Evolutionary conservation across 2,888 invertebrate species (phyloP), one percentile per base, ranked within the genome.

Genomic region (Cybosia mesomella): DNA sequence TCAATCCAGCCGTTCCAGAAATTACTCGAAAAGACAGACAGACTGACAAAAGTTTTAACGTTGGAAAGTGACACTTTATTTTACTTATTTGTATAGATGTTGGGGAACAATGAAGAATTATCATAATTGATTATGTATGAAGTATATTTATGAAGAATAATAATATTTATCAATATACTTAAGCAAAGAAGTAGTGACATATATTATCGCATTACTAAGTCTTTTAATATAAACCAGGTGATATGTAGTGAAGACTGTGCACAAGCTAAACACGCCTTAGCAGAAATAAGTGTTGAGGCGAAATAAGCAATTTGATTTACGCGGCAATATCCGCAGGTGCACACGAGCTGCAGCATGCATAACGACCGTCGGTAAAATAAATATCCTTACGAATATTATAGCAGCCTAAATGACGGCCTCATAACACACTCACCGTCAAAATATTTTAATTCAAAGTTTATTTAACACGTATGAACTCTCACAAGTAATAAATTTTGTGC

Each of bases 221-320:
- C 57, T 64, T 67, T 68, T 68, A 71, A 70, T 67, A 70, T 55
- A 62, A 36, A 67, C 62, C 11, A 58, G 49, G 34, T 69, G 49
- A 71, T 58, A 64, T 64, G 59, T 58, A 13, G 60, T 15, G 28
- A 75, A 57, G 66, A 68, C 62, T 66, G n/a, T 43, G 18, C 54
- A 59, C 36, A 66, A 66, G 73, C 78, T 76, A 82, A 82, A 82
- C 77, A 82, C 68, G 74, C 75, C 71, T 63, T 61, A 72, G 68
- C 34, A 83, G 83, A 83, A 85, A 88, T 89, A 89, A 89, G 86
- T 86, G 89, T 87, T 86, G 86, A 85, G 84, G 87, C 83, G 85
- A 88, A 91, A 91, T 91, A 91, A 91, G 90, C 91, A 92, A 92
- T 91, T 83, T 90, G 91, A 92, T 93, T 92, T 92, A 92, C 90